These are phyloP conservation scores for Chloroclysta siterata DNA, from an alignment of 2,888 invertebrate species.

Conservation along the genomic window DNA sequence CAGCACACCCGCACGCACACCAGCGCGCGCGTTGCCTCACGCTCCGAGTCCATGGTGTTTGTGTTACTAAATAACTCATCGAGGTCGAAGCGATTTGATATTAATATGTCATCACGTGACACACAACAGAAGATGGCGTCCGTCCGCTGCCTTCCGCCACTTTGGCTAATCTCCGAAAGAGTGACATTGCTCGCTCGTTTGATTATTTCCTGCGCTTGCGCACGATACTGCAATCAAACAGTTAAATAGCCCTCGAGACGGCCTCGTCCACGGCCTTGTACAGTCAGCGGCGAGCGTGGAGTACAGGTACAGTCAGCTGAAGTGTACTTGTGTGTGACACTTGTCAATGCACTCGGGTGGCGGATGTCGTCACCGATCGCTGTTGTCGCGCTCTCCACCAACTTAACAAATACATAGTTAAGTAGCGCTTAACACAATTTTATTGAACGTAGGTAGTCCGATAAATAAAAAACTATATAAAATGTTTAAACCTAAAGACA, in stretches of 20 bases:
- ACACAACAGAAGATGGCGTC: slow-evolving; percentile 4
- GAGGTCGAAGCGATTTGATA: slow-evolving; percentile 18
- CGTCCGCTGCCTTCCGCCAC: slow-evolving; percentile 14
- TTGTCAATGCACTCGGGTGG: not conserved
- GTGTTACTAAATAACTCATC: slow-evolving; percentile 27
- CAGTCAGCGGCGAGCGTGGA: not conserved
- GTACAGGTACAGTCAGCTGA: slow-evolving; percentile 4
- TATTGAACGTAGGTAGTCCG: not conserved
- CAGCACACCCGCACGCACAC: slow-evolving; percentile 1
- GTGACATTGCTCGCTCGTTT: slow-evolving; percentile 18
- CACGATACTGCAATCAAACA: slow-evolving; percentile 9
- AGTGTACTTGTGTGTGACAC: not conserved
- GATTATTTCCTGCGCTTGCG: slow-evolving; percentile 26
- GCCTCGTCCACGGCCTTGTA: slow-evolving; percentile 5
- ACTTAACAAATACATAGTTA: not conserved
- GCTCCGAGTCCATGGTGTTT: not conserved
- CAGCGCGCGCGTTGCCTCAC: not conserved
- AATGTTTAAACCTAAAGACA: no score
- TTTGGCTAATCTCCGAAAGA: slow-evolving; percentile 3
- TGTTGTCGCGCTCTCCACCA: not conserved
- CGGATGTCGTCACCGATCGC: slow-evolving; percentile 6
- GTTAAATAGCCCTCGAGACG: not conserved
- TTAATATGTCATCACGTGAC: slow-evolving; percentile 11
- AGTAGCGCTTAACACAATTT: slow-evolving; percentile 4
- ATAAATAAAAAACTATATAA: no score